These are phyloP conservation scores for Lasioglossum figueresi DNA, from an alignment of 2,888 invertebrate genomes.

Conservation along the genomic window DNA sequence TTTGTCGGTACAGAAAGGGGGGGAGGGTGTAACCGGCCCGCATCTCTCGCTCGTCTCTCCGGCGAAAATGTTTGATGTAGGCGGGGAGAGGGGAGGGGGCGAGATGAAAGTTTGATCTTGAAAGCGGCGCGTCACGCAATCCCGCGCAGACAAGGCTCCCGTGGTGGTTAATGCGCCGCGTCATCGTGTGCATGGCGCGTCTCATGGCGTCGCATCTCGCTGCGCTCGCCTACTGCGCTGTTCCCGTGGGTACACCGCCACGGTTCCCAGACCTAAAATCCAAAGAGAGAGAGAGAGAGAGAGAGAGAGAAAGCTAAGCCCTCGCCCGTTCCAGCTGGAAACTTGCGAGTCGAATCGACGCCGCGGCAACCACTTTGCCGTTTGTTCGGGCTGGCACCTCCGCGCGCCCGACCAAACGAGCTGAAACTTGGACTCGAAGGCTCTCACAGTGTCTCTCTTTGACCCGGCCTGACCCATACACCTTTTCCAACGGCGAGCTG, in stretches of 20 bases:
- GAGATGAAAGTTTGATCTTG: conserved; percentile 48
- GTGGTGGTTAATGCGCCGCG: conserved; percentile 58
- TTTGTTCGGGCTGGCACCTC: conserved; percentile 31
- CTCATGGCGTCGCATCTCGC: conserved; percentile 4
- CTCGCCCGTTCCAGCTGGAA: conserved; percentile 14
- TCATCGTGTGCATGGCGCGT: conserved; percentile 43
- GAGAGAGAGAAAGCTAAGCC: background rate
- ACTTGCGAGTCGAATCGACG: conserved; percentile 37
- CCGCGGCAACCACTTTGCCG: conserved; percentile 34
- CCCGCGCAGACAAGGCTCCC: conserved; percentile 48
- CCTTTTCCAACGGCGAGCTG: background rate
- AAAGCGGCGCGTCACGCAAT: conserved; percentile 40
- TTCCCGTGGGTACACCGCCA: background rate
- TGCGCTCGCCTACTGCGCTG: background rate
- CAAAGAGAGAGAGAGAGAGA: background rate
- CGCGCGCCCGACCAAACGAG: conserved; percentile 12
- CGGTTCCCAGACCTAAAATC: background rate
- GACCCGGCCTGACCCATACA: conserved; percentile 11
- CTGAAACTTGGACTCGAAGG: background rate
- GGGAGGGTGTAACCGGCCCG: background rate
- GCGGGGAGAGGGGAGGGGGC: background rate
- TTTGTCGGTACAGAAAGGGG: background rate
- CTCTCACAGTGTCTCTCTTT: conserved; percentile 21
- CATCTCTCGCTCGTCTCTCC: background rate
- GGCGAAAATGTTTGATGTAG: conserved; percentile 43